Conservation (phyloP, 2,113 vertebrate species). For the Tonatia bakeri region DNA sequence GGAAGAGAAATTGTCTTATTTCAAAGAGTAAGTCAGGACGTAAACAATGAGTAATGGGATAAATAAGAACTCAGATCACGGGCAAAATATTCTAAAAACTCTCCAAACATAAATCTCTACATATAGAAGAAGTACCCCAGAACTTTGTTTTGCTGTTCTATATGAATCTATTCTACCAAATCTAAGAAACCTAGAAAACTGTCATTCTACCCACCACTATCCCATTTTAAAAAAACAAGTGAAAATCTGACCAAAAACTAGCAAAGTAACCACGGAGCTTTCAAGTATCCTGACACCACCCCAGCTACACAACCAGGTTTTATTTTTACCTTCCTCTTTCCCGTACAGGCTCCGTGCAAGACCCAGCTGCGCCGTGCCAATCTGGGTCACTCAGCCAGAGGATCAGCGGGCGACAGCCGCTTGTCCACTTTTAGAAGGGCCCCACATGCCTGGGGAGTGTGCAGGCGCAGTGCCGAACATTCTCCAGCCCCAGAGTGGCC, state of each 20-base stretch:
- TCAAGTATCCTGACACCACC: neutral
- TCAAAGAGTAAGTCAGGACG: neutral
- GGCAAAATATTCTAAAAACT: neutral
- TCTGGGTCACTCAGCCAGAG: conserved; percentile 63
- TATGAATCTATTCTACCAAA: neutral
- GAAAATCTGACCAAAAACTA: neutral
- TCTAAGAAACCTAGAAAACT: conserved; percentile 12
- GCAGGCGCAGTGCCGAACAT: neutral
- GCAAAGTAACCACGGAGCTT: neutral
- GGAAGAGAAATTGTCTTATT: neutral
- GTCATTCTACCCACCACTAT: neutral
- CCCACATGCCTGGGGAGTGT: neutral
- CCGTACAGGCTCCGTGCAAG: neutral
- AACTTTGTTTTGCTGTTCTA: neutral
- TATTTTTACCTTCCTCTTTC: conserved; percentile 75
- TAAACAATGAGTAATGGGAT: neutral
- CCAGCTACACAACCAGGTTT: conserved; percentile 55
- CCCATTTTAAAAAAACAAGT: neutral
- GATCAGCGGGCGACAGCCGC: conserved; percentile 63
- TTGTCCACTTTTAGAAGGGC: conserved; percentile 55
- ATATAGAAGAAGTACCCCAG: neutral
- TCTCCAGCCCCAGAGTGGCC: neutral
- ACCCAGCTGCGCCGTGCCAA: conserved; percentile 69
- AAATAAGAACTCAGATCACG: conserved; percentile 26
- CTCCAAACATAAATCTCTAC: neutral